These are phyloP conservation scores for Drosophila atripex DNA, from an alignment of 2,888 invertebrate species.

Conservation along the genomic window DNA sequence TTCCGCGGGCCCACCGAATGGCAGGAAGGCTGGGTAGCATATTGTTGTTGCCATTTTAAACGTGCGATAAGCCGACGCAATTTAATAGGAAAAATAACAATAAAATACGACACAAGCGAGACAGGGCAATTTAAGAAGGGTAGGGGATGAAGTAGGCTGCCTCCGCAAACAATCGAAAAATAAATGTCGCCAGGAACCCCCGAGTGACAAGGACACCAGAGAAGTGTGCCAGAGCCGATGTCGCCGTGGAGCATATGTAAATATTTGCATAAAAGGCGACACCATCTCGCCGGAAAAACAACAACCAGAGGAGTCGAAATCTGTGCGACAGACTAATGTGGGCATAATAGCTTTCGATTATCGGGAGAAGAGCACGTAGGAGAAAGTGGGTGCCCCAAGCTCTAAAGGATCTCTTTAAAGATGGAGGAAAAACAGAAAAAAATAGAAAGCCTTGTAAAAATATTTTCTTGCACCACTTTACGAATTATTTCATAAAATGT, in stretches of 20 bases:
- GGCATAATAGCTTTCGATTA: constrained; percentile 79
- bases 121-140: constrained; percentile 15
- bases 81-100: constrained; percentile 80
- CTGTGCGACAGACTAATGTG: constrained; percentile 68
- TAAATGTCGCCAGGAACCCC: constrained; percentile 54
- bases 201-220: constrained; percentile 60
- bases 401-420: neutral
- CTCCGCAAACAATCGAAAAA: constrained; percentile 70
- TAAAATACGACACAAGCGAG: constrained; percentile 70
- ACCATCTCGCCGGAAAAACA: constrained; percentile 34
- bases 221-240: constrained; percentile 45
- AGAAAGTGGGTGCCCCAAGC: neutral
- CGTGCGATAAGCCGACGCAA: constrained; percentile 80
- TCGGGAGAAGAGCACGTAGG: constrained; percentile 43
- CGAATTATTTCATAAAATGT: neutral
- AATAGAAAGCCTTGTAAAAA: neutral
- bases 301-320: constrained; percentile 33
- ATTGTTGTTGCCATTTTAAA: constrained; percentile 70
- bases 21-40: constrained; percentile 25
- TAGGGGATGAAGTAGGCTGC: constrained; percentile 11
- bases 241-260: constrained; percentile 70
- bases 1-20: constrained; percentile 16
- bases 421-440: neutral
- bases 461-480: neutral
- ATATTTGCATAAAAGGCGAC: constrained; percentile 70